Evolutionary conservation across 92 coral and sea anemone species (phyloP), one percentile per base, ranked within the genome.

Genomic region (Scolanthus callimorphus): DNA sequence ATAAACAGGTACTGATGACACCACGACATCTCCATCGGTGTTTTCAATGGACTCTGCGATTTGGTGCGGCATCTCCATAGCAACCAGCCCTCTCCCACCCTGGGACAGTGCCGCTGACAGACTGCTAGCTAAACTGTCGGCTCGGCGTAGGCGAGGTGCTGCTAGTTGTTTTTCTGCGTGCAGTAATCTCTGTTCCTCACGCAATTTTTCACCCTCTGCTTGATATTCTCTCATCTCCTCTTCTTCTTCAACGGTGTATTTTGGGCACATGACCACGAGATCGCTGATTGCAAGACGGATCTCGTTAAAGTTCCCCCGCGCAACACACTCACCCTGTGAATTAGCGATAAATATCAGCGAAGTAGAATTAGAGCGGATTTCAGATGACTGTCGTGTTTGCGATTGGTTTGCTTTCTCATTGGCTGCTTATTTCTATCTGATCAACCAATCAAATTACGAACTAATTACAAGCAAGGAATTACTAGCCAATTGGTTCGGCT

Each of bases 251-350:
- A 34, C 27, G 22, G 59, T 68, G 20, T 25, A 41, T 13, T 21
- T 11, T 17, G 75, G 65, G 39, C 62, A 68, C 57, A 56, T 68
- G 44, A 65, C 26, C n/a, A 68, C 27, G 11, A 68, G 54, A 31
- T 68, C 75, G 57, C 55, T 70, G 11, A 67, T 68, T 3, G 69
- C 57, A n/a, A 17, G 2, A 37, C 67, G 60, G 55, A 70, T 60
- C n/a, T 70, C 59, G 22, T 25, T 19, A 34, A 70, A 70, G 44
- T 41, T 70, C 4, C 69, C 77, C 37, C 49, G 20, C 0, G 77
- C 67, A 20, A 60, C 69, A 11, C 67, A 31, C 27, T 60, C 77
- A 26, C 69, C 69, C 69, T 70, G n/a, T n/a, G n/a, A n/a, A n/a
- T n/a, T n/a, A n/a, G n/a, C n/a, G n/a, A n/a, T n/a, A n/a, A n/a